phyloP scores from a whole-genome alignment of 2,113 vertebrate species.

The Gila orcuttii region DNA sequence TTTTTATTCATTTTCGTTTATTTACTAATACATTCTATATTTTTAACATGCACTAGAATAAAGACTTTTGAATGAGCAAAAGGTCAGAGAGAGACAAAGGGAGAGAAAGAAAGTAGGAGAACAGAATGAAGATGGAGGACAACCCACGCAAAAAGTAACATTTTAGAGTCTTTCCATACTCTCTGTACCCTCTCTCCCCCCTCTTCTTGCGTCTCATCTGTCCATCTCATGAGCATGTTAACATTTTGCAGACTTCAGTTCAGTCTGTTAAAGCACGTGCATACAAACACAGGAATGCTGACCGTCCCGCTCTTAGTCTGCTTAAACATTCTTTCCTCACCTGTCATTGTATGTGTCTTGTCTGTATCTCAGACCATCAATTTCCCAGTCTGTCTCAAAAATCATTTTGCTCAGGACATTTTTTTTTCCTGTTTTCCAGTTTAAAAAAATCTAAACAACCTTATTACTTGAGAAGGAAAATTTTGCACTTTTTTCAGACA shows the following conservation, averaged over 20 bases:
- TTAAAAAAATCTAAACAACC: too few species aligned
- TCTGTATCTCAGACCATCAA: conserved; percentile 70
- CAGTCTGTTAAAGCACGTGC: conserved; percentile 39
- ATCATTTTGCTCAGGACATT: neutral
- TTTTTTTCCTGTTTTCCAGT: conserved; percentile 24
- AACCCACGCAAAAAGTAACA: conserved; percentile 74
- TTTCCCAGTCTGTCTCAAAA: conserved; percentile 56
- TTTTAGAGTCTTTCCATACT: conserved; percentile 78
- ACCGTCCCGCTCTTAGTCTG: conserved; percentile 67
- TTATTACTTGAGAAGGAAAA: neutral
- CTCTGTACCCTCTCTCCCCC: conserved; percentile 30
- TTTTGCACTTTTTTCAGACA: neutral
- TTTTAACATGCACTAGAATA: conserved; percentile 41
- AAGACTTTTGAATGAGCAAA: conserved; percentile 62
- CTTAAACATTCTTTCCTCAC: conserved; percentile 80
- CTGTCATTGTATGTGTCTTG: conserved; percentile 75
- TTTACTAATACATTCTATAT: conserved; percentile 57
- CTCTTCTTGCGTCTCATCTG: conserved; percentile 56
- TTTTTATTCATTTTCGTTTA: neutral
- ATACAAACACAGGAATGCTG: conserved; percentile 45
- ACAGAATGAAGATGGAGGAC: conserved; percentile 58
- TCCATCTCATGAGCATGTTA: conserved; percentile 76
- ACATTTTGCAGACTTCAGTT: conserved; percentile 64
- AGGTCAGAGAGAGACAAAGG: conserved; percentile 68
- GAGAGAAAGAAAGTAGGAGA: conserved; percentile 52